phyloP scores from a whole-genome alignment of 1,140 invertebrate genomes.

The Drosophila biarmipes region DNA sequence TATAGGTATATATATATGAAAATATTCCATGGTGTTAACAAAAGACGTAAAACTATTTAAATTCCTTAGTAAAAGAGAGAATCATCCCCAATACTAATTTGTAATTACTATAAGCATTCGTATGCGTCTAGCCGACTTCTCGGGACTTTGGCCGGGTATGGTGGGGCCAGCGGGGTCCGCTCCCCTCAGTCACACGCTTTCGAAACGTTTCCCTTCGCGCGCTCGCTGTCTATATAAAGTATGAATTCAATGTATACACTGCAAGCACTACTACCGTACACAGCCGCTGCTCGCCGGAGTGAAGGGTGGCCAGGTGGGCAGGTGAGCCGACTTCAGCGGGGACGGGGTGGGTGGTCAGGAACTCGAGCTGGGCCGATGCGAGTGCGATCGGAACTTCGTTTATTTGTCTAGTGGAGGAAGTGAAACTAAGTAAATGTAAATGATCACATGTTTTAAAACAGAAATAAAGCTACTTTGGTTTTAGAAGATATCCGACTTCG shows the following conservation, averaged over 20 bases:
- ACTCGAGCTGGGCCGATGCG: constrained; percentile 9
- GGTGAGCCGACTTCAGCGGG: constrained; percentile 3
- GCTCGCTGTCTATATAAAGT: constrained; percentile 20
- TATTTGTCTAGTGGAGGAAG: constrained; percentile 59
- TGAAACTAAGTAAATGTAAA: constrained; percentile 68
- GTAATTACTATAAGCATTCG: constrained; percentile 35
- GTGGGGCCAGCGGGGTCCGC: background rate
- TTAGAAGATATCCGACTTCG: constrained; percentile 24
- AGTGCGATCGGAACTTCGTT: constrained; percentile 40
- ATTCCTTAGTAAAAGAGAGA: constrained; percentile 64
- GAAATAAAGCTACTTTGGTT: constrained; percentile 59
- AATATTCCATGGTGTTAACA: constrained; percentile 77
- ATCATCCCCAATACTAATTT: constrained; percentile 18
- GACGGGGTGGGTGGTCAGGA: constrained; percentile 1
- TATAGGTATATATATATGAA: constrained; percentile 29
- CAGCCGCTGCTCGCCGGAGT: constrained; percentile 4
- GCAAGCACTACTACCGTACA: constrained; percentile 31
- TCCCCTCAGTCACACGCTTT: constrained; percentile 1
- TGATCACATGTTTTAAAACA: constrained; percentile 60
- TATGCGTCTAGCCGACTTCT: constrained; percentile 27
- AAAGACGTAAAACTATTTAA: constrained; percentile 62
- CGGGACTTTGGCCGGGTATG: background rate
- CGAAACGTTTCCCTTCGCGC: constrained; percentile 2
- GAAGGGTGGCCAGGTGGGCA: background rate
- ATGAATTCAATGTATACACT: constrained; percentile 29